These are phyloP conservation scores for Drosophila setifemur DNA, from an alignment of 1,140 invertebrate species.

Conservation along the genomic window DNA sequence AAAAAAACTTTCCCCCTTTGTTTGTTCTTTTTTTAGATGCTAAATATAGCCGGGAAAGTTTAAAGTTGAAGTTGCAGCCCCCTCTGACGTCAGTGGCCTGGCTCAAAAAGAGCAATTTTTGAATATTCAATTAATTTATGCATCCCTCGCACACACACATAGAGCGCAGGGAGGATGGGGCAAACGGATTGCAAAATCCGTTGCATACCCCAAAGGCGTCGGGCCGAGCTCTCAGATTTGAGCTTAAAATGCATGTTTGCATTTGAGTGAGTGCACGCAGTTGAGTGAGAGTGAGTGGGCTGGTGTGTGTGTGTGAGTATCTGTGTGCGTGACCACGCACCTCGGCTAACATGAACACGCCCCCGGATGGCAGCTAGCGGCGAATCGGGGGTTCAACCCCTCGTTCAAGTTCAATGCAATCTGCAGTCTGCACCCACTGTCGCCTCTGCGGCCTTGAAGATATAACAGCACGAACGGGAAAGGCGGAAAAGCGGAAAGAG, in stretches of 20 bases:
- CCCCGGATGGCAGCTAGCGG: slow-evolving; percentile 44
- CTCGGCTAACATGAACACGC: slow-evolving; percentile 41
- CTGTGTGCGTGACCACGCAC: slow-evolving; percentile 18
- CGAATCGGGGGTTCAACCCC: slow-evolving; percentile 42
- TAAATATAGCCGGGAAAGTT: slow-evolving; percentile 66
- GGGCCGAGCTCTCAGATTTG: slow-evolving; percentile 9
- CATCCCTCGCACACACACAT: slow-evolving; percentile 11
- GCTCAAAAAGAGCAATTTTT: slow-evolving; percentile 54
- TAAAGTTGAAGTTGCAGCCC: slow-evolving; percentile 60
- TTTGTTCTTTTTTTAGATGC: slow-evolving; percentile 43
- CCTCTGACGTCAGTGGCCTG: slow-evolving; percentile 52
- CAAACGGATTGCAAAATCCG: slow-evolving; percentile 29
- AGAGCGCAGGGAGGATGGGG: slow-evolving; percentile 5
- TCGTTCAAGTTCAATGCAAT: slow-evolving; percentile 76
- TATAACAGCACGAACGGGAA: background rate
- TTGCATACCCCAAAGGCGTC: slow-evolving; percentile 51
- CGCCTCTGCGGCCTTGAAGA: slow-evolving; percentile 52
- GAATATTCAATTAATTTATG: slow-evolving; percentile 72
- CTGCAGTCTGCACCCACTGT: slow-evolving; percentile 19
- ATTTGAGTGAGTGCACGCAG: slow-evolving; percentile 9
- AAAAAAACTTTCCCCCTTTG: slow-evolving; percentile 14
- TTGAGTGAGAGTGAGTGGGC: background rate
- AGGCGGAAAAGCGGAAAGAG: background rate
- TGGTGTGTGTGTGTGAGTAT: background rate
- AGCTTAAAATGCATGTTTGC: background rate